Evolutionary conservation across 2,888 invertebrate genomes (phyloP).

Genomic region (Marronus borbonicus): DNA sequence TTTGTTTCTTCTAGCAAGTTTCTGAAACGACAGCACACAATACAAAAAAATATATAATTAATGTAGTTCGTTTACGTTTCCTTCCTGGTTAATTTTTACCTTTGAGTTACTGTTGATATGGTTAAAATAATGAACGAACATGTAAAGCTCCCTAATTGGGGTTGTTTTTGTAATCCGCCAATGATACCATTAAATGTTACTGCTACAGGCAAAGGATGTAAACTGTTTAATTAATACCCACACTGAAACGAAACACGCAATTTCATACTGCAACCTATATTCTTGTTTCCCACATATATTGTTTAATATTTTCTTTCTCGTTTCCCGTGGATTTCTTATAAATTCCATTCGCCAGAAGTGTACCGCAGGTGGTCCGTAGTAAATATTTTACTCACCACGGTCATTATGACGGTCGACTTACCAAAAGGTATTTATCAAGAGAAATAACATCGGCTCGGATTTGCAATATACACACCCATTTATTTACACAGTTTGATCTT

Average conservation of each 20-base stretch:
- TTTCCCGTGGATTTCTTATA: conserved; percentile 31
- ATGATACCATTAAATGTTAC: too few species aligned
- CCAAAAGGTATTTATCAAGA: conserved; percentile 47
- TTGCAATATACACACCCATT: conserved; percentile 36
- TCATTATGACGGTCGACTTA: conserved; percentile 47
- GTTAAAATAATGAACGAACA: conserved; percentile 12
- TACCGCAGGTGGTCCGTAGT: conserved; percentile 43
- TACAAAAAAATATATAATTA: too few species aligned
- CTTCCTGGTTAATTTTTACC: too few species aligned
- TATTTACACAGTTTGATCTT: conserved; percentile 42
- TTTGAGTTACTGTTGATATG: too few species aligned
- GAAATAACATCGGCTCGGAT: conserved; percentile 41
- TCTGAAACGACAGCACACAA: too few species aligned
- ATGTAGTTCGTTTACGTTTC: too few species aligned
- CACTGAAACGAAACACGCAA: neutral
- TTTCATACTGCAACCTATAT: conserved; percentile 10
- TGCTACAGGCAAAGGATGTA: too few species aligned
- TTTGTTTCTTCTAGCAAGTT: too few species aligned
- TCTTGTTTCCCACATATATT: conserved; percentile 28
- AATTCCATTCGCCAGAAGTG: conserved; percentile 37
- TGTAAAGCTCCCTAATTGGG: too few species aligned
- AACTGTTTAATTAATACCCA: neutral
- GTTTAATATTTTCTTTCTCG: conserved; percentile 31
- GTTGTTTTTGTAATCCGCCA: too few species aligned
- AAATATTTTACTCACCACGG: conserved; percentile 39